These are phyloP conservation scores for Strix occidentalis DNA, from an alignment of 2,797 vertebrate species.

Conservation along the genomic window DNA sequence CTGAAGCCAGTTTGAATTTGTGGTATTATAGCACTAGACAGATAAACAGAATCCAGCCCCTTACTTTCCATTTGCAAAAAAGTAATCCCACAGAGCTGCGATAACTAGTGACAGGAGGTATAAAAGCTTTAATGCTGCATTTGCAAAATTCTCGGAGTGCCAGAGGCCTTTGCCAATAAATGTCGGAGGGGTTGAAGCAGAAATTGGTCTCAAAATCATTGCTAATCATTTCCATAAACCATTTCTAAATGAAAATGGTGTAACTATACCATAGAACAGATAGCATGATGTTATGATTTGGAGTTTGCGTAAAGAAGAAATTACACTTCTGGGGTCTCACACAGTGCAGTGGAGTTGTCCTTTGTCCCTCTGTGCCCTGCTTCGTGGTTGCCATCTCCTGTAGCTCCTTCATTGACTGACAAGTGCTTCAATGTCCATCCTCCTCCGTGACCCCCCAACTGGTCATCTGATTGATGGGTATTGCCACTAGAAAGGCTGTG, in stretches of 20 bases:
- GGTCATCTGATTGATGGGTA: neutral
- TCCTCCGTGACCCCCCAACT: neutral
- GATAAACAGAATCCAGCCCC: neutral
- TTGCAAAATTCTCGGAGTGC: neutral
- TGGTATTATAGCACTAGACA: neutral
- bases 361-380: neutral
- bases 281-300: neutral
- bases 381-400: neutral
- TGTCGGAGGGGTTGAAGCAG: neutral
- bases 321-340: neutral
- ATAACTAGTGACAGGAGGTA: neutral
- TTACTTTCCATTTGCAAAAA: slow-evolving; percentile 6
- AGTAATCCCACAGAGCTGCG: neutral
- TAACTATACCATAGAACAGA: neutral
- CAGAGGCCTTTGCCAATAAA: neutral
- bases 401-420: neutral
- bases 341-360: neutral
- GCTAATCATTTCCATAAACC: neutral
- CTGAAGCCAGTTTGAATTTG: neutral
- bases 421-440: neutral
- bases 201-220: neutral
- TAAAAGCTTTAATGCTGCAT: neutral
- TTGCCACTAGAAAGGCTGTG: neutral
- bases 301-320: neutral
- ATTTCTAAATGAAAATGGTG: neutral